Conservation (phyloP, 1,140 invertebrate species). For the Colletes latitarsis region DNA sequence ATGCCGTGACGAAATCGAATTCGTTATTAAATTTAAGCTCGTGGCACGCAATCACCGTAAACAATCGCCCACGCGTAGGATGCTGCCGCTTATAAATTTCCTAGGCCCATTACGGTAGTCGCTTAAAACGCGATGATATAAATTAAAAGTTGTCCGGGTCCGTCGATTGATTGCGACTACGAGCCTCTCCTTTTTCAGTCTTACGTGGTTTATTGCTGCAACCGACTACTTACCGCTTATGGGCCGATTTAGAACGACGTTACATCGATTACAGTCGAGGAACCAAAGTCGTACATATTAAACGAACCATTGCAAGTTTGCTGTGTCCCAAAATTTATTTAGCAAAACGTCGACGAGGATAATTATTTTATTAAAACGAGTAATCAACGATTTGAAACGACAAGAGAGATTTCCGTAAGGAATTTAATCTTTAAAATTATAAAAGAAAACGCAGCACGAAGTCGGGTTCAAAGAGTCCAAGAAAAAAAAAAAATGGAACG, state of each 20-base stretch:
- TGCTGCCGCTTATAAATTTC: constrained; percentile 65
- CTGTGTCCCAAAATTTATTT: no score
- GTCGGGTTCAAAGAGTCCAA: no score
- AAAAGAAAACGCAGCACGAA: no score
- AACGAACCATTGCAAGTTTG: no score
- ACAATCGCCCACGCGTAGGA: constrained; percentile 66
- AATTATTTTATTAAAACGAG: no score
- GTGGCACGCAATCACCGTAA: constrained; percentile 57
- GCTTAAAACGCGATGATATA: constrained; percentile 66
- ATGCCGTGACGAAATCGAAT: constrained; percentile 57
- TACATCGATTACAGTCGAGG: not conserved
- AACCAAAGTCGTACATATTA: no score
- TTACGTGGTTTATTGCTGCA: not conserved
- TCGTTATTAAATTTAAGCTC: constrained; percentile 65
- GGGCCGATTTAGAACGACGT: constrained; percentile 3
- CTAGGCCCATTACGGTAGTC: constrained; percentile 55
- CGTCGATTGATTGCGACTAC: constrained; percentile 57
- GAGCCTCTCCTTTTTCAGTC: constrained; percentile 31
- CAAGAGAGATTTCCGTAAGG: no score
- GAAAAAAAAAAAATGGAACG: no score
- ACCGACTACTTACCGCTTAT: no score
- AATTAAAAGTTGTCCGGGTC: constrained; percentile 65
- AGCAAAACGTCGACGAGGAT: no score
- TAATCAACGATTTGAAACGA: no score
- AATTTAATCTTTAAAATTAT: no score